phyloP scores from a whole-genome alignment of 92 coral and sea anemone genomes.

The Siderastrea siderea region DNA sequence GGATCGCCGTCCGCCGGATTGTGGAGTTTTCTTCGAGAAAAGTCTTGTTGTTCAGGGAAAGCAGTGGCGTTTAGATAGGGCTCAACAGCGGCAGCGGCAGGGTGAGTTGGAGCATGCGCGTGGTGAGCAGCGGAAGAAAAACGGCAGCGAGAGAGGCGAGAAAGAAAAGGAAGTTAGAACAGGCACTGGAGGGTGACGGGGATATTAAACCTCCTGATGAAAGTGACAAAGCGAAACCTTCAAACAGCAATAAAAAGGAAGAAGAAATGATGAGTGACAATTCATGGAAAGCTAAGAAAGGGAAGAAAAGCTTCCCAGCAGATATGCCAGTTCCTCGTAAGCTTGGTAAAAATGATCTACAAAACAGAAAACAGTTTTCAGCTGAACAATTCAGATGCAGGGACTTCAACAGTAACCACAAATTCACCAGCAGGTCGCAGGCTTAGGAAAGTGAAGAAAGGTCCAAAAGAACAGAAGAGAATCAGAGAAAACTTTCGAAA shows the following conservation, averaged over 20 bases:
- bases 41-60: constrained; percentile 87
- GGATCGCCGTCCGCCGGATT: constrained; percentile 87
- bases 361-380: not conserved
- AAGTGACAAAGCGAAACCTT: not conserved
- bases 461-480: not conserved
- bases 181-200: not conserved
- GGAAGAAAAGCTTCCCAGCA: not conserved
- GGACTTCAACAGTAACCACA: not conserved
- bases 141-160: constrained; percentile 67
- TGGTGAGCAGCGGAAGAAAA: constrained; percentile 52
- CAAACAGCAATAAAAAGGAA: not conserved
- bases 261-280: constrained; percentile 10
- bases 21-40: constrained; percentile 97
- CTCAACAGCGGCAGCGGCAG: constrained; percentile 56
- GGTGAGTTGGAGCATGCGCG: constrained; percentile 29
- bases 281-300: constrained; percentile 18
- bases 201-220: not conserved
- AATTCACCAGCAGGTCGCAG: not conserved
- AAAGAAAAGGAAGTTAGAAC: constrained; percentile 18
- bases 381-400: not conserved
- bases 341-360: constrained; percentile 5
- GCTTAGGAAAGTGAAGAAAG: constrained; percentile 15
- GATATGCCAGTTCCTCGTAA: not conserved
- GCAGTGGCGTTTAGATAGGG: constrained; percentile 75
- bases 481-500: not conserved